A percentile compares a stretch with the other conserved stretches of the same genome.
Evolutionary conservation across 2,113 vertebrate genomes (phyloP).

Genomic region (Gallinago media): DNA sequence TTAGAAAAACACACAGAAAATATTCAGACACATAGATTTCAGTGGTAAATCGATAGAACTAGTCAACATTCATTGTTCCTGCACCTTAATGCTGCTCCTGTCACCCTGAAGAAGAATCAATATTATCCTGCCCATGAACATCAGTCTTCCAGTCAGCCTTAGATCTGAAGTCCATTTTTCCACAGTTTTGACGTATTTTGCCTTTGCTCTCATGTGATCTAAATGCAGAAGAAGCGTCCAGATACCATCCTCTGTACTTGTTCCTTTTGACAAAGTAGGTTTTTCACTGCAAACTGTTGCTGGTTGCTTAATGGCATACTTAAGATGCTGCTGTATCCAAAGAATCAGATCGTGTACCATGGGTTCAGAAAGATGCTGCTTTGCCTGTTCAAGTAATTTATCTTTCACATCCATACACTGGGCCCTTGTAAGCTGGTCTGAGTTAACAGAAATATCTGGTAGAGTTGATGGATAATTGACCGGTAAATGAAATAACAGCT

Average conservation of each 20-base stretch:
- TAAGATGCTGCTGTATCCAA: conserved; percentile 83
- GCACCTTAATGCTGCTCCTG: conserved; percentile 83
- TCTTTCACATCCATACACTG: conserved; percentile 76
- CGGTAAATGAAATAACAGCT: conserved; percentile 83
- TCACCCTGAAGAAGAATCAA: conserved; percentile 88
- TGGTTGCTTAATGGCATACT: conserved; percentile 53
- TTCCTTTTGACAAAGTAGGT: conserved; percentile 19
- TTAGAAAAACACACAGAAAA: conserved; percentile 48
- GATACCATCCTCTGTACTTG: conserved; percentile 30
- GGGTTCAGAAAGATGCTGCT: conserved; percentile 75
- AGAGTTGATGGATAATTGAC: conserved; percentile 77
- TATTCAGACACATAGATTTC: conserved; percentile 29
- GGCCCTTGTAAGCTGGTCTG: conserved; percentile 79
- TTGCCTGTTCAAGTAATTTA: conserved; percentile 78
- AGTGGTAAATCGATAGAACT: conserved; percentile 52
- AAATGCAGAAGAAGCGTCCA: conserved; percentile 83
- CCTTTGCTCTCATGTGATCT: conserved; percentile 90
- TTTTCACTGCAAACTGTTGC: not conserved
- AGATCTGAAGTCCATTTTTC: conserved; percentile 84
- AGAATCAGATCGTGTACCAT: conserved; percentile 85
- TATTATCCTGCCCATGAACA: conserved; percentile 85
- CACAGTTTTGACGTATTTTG: conserved; percentile 83
- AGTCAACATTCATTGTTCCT: conserved; percentile 53
- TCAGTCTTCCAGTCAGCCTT: conserved; percentile 85
- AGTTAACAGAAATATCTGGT: conserved; percentile 82